phyloP scores from a whole-genome alignment of 2,888 invertebrate genomes.

The Cerastoderma edule region DNA sequence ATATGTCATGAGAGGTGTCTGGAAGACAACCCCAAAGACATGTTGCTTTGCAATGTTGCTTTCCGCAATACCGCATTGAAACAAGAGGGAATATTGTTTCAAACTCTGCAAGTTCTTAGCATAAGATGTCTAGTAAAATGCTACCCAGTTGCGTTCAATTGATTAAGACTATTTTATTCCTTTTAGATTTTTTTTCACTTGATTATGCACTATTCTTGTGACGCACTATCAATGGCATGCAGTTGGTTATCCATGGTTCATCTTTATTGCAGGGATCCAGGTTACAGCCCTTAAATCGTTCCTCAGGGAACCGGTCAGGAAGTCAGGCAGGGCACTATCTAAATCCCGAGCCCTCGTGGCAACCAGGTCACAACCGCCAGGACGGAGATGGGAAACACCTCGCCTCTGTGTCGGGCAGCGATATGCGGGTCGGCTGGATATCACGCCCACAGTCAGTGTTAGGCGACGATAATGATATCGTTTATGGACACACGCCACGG shows the following conservation, averaged over 20 bases:
- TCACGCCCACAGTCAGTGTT: slow-evolving; percentile 68
- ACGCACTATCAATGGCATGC: too few species aligned
- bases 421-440: slow-evolving; percentile 64
- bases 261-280: slow-evolving; percentile 59
- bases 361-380: slow-evolving; percentile 55
- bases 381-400: slow-evolving; percentile 56
- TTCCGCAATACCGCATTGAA: too few species aligned
- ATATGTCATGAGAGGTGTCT: too few species aligned
- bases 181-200: too few species aligned
- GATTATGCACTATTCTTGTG: too few species aligned
- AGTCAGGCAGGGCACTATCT: slow-evolving; percentile 53
- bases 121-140: too few species aligned
- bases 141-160: too few species aligned
- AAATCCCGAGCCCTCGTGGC: slow-evolving; percentile 64
- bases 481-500: slow-evolving; percentile 60
- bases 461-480: slow-evolving; percentile 59
- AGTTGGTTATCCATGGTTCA: background rate
- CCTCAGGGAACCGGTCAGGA: slow-evolving; percentile 52
- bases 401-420: slow-evolving; percentile 56
- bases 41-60: too few species aligned
- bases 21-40: too few species aligned
- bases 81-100: too few species aligned
- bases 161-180: too few species aligned
- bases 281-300: slow-evolving; percentile 67
- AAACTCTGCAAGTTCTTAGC: too few species aligned